Percentiles rank a stretch among this genome's conserved stretches.
Evolutionary conservation across 2,113 vertebrate species (phyloP).

Genomic region (Spea multiplicata): DNA sequence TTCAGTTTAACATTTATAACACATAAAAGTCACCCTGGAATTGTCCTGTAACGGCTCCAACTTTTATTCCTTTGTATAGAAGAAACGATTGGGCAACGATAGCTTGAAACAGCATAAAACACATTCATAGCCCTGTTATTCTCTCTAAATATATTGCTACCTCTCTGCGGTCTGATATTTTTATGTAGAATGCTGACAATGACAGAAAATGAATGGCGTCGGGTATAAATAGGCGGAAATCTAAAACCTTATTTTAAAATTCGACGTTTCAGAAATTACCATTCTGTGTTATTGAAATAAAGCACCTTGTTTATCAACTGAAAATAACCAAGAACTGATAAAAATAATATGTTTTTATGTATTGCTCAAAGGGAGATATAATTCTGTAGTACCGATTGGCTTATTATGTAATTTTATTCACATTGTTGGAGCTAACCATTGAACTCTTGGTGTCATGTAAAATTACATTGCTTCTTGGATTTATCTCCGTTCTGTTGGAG

Average conservation of each 20-base stretch:
- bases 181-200: neutral
- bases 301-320: neutral
- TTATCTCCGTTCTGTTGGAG: slow-evolving; percentile 35
- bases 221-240: neutral
- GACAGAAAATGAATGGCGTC: neutral
- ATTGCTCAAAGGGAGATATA: slow-evolving; percentile 3
- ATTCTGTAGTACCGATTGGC: slow-evolving; percentile 8
- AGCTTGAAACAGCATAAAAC: neutral
- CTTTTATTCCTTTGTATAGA: neutral
- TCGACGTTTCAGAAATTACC: neutral
- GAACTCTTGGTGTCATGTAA: slow-evolving; percentile 38
- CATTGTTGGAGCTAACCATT: slow-evolving; percentile 49
- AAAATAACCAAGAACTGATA: neutral
- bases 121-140: neutral
- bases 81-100: neutral
- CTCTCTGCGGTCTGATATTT: neutral
- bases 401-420: slow-evolving; percentile 25
- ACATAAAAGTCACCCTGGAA: neutral
- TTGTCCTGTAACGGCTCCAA: neutral
- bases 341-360: neutral
- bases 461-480: slow-evolving; percentile 34
- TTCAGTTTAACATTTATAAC: no score
- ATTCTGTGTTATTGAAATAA: slow-evolving; percentile 2
- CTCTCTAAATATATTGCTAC: neutral
- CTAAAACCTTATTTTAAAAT: neutral